phyloP scores from a whole-genome alignment of 2,888 invertebrate genomes.

The Tenthredo distinguenda region DNA sequence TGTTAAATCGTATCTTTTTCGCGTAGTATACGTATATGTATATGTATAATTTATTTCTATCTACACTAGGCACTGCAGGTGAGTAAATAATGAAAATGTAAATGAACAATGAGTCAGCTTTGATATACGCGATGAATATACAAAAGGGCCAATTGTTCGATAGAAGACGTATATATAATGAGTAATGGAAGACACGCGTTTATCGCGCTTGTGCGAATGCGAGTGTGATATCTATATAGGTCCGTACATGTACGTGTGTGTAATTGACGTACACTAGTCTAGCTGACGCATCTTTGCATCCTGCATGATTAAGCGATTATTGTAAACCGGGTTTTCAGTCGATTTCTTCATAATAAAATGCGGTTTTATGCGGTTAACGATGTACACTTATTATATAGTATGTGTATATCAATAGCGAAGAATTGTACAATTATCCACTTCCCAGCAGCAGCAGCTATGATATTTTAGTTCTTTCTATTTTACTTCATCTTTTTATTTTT shows the following conservation, averaged over 20 bases:
- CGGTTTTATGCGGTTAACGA: background rate
- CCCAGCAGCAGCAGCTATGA: background rate
- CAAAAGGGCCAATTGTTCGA: constrained; percentile 51
- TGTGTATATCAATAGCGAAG: background rate
- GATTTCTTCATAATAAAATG: background rate
- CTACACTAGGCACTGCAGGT: background rate
- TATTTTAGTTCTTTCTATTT: too few relatives aligned
- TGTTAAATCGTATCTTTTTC: background rate
- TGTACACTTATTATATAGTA: background rate
- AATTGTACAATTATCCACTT: background rate
- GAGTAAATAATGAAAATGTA: background rate
- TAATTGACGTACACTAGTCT: background rate
- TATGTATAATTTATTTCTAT: background rate
- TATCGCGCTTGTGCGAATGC: background rate
- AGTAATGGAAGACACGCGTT: constrained; percentile 48
- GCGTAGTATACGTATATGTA: background rate
- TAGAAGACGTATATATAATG: constrained; percentile 1
- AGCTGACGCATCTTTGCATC: constrained; percentile 34
- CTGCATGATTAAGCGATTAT: constrained; percentile 40
- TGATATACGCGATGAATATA: constrained; percentile 31
- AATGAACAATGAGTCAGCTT: constrained; percentile 31
- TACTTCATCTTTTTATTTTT: background rate
- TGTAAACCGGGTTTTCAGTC: background rate
- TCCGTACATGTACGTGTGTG: background rate
- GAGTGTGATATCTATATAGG: background rate